Evolutionary conservation across 2,797 vertebrate species (phyloP).

Genomic region (Microcaecilia unicolor): DNA sequence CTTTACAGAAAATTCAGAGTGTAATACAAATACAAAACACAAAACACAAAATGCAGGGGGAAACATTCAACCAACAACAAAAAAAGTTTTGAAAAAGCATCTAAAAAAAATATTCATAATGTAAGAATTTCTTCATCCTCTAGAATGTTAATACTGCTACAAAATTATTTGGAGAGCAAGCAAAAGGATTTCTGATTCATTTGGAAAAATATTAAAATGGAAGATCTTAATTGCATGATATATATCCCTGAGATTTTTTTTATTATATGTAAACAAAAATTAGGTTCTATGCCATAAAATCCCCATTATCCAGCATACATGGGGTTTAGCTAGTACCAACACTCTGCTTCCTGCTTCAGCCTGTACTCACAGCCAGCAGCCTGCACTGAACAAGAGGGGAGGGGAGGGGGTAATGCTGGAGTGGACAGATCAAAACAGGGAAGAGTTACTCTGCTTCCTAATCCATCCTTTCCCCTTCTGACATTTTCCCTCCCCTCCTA

Average conservation of each 20-base stretch:
- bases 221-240: constrained; percentile 43
- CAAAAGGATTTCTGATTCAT: constrained; percentile 28
- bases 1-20: constrained; percentile 21
- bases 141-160: constrained; percentile 17
- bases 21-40: not conserved
- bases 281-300: constrained; percentile 10
- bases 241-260: constrained; percentile 39
- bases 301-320: too few relatives aligned
- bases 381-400: too few relatives aligned
- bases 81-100: not conserved
- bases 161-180: constrained; percentile 24
- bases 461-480: too few relatives aligned
- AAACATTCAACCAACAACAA: constrained; percentile 9
- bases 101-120: not conserved
- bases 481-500: too few relatives aligned
- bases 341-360: too few relatives aligned
- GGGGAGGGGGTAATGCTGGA: too few relatives aligned
- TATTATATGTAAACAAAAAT: constrained; percentile 36
- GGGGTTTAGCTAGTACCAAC: too few relatives aligned
- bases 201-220: constrained; percentile 25
- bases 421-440: too few relatives aligned
- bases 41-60: constrained; percentile 8
- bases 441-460: too few relatives aligned
- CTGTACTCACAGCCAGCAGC: too few relatives aligned
- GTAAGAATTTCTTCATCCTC: constrained; percentile 5